Evolutionary conservation across 2,113 vertebrate species (phyloP).

Genomic region (Centropristis striata): DNA sequence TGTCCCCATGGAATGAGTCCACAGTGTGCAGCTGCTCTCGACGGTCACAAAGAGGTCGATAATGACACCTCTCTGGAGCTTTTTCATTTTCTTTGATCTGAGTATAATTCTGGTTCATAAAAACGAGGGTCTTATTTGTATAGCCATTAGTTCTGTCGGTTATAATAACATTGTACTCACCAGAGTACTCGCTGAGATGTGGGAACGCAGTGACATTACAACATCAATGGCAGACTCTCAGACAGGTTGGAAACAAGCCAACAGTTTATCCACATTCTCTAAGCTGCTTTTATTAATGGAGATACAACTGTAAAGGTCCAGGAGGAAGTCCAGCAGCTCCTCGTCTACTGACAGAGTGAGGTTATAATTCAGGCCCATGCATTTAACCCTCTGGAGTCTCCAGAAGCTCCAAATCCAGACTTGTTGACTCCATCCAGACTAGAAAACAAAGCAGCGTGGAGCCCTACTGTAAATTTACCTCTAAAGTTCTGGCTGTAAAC

Average conservation of each 20-base stretch:
- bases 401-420: too few species aligned
- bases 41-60: too few species aligned
- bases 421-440: too few species aligned
- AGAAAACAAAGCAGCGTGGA: too few species aligned
- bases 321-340: too few species aligned
- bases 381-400: too few species aligned
- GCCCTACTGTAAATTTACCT: too few species aligned
- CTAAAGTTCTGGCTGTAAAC: too few species aligned
- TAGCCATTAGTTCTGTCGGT: background rate
- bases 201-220: background rate
- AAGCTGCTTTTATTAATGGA: too few species aligned
- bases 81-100: background rate
- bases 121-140: background rate
- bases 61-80: background rate
- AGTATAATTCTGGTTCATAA: background rate
- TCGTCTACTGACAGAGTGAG: background rate
- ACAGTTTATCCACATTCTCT: background rate
- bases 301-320: too few species aligned
- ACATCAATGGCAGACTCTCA: background rate
- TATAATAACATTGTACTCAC: background rate
- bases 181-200: background rate
- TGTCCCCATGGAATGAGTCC: too few species aligned
- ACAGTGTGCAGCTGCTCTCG: background rate
- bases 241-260: background rate
- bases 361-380: background rate